Evolutionary conservation across 2,888 invertebrate species (phyloP).

Genomic region (Philereme vetulata): DNA sequence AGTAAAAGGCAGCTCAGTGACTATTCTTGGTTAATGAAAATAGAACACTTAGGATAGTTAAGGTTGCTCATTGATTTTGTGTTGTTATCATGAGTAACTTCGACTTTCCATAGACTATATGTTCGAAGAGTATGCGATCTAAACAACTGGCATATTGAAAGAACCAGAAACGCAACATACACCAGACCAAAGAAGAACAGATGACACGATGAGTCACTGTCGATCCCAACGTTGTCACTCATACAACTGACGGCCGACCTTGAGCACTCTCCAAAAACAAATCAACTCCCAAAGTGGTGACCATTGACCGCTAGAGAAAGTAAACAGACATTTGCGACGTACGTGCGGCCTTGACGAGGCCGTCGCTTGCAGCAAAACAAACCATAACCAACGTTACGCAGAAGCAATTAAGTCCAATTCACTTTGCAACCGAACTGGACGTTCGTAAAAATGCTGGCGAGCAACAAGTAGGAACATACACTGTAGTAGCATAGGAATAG

Average conservation of each 20-base stretch:
- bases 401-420: conserved; percentile 50
- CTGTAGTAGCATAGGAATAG: conserved; percentile 49
- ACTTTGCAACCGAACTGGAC: conserved; percentile 42
- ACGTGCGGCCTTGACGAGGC: conserved; percentile 75
- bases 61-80: no score
- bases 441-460: conserved; percentile 47
- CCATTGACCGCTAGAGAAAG: conserved; percentile 79
- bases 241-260: conserved; percentile 52
- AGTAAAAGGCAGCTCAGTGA: no score
- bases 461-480: conserved; percentile 42
- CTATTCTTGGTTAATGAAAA: no score
- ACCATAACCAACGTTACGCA: conserved; percentile 47
- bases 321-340: conserved; percentile 62
- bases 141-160: no score
- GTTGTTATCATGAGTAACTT: no score
- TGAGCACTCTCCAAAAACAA: conserved; percentile 56
- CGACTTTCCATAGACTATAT: no score
- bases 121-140: no score
- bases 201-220: no score
- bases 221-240: conserved; percentile 13
- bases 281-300: conserved; percentile 56
- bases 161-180: no score
- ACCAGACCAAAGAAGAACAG: no score
- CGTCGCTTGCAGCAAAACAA: conserved; percentile 43
- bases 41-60: no score